These are phyloP conservation scores for Atta texana DNA, from an alignment of 1,140 invertebrate species.

Conservation along the genomic window DNA sequence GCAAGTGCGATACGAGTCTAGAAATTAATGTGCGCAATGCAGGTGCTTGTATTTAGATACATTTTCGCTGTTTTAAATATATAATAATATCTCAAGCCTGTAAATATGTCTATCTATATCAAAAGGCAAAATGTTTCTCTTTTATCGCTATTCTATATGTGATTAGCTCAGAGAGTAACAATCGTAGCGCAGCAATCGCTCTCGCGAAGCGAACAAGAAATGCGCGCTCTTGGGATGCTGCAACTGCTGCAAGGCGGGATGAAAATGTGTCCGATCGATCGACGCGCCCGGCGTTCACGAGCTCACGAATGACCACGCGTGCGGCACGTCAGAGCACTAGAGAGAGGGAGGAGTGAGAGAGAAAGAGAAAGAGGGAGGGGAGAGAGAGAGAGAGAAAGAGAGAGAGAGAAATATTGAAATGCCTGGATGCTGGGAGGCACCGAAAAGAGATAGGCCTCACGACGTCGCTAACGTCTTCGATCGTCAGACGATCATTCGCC, in stretches of 20 bases:
- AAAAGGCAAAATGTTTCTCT: neutral
- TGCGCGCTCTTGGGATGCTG: neutral
- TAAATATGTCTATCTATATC: too few species aligned
- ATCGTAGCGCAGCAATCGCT: neutral
- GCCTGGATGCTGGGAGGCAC: constrained; percentile 9
- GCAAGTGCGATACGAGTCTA: neutral
- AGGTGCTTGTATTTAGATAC: neutral
- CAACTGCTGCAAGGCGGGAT: neutral
- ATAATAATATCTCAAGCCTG: too few species aligned
- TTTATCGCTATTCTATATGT: neutral
- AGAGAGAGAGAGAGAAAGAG: too few species aligned
- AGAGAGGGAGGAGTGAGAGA: neutral
- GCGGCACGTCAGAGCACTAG: constrained; percentile 7
- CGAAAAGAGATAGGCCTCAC: neutral
- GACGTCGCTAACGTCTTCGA: constrained; percentile 19
- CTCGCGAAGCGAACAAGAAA: neutral
- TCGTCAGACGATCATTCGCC: constrained; percentile 21
- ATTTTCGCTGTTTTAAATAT: neutral
- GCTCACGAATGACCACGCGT: constrained; percentile 24
- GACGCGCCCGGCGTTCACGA: constrained; percentile 13
- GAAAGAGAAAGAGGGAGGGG: neutral
- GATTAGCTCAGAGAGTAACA: neutral
- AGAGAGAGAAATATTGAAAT: neutral
- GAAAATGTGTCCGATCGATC: constrained; percentile 29
- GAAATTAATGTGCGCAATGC: neutral